Base-by-base conservation (phyloP, 2,797 vertebrate genomes). In the Sebastes nivosus region DNA sequence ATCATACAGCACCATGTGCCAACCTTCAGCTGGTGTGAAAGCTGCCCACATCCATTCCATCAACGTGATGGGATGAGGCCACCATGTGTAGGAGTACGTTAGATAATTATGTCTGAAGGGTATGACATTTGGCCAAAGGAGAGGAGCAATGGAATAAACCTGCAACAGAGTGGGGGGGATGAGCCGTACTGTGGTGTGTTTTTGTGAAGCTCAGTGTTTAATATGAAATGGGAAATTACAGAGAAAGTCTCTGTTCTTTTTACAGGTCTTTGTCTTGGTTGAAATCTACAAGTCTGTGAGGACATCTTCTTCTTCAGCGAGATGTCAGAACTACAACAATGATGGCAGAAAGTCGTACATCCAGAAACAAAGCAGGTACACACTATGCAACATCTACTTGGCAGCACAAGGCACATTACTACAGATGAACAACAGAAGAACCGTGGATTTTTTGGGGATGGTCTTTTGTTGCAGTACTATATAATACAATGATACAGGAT, bases 101-200 rank as follows among this genome's bases (percentile, higher is more conserved):
- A 29, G 67, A 25, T 65, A 65, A 66, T 81, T 69, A 69, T 25
- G n/a, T 68, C n/a, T 76, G 76, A 74, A 30, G 36, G 59, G 5
- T 71, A 5, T 65, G 52, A 73, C 76, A 76, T 78, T 63, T 75
- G 29, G 13, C 24, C 9, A 1, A 16, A 2, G 6, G 4, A 20
- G 14, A n/a, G 42, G 29, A 64, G 59, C 27, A 1, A 10, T 10
- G 29, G 13, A 72, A 20, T n/a, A 29, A 55, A 67, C 7, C 46
- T 55, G 3, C 32, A 58, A 5, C 3, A 0, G 6, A 7, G 67
- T 0, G 13, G 38, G 5, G 36, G 12, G 12, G 5, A 71, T 67
- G 7, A 12, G 20, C 11, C 8, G 34, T 3, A 13, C 6, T 55
- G n/a, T 30, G 38, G 6, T 20, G 38, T n/a, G 11, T 52, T 24